These are phyloP conservation scores for Lysandra coridon DNA, from an alignment of 2,888 invertebrate genomes.

Conservation along the genomic window DNA sequence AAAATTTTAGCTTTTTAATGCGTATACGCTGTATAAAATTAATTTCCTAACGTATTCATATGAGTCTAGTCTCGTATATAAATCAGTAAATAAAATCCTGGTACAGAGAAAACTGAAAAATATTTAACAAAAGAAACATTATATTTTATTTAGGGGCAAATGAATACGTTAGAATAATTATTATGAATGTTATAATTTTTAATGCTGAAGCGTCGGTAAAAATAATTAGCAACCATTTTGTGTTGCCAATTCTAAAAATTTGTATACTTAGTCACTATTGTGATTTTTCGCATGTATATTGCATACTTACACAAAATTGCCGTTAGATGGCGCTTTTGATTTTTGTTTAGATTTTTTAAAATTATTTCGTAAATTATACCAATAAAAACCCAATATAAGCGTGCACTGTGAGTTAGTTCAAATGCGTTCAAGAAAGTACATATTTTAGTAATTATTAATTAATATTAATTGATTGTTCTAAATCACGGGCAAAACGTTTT, in stretches of 20 bases:
- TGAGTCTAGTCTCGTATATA: neutral
- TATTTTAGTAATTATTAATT: neutral
- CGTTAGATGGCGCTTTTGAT: neutral
- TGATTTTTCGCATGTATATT: neutral
- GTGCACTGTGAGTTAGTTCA: slow-evolving; percentile 20
- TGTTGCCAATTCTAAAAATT: neutral
- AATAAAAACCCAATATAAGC: slow-evolving; percentile 1
- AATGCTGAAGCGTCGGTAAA: neutral
- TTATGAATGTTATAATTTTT: neutral
- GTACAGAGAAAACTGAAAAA: neutral
- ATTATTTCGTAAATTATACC: neutral
- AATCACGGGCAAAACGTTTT: neutral
- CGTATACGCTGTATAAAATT: slow-evolving; percentile 26
- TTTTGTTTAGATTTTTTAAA: neutral
- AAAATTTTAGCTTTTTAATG: slow-evolving; percentile 47
- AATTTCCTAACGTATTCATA: neutral
- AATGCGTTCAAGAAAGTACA: slow-evolving; percentile 12
- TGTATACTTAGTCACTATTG: neutral
- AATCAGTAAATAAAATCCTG: neutral
- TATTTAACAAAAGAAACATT: neutral
- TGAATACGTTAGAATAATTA: neutral
- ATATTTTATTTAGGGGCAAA: neutral
- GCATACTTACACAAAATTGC: neutral
- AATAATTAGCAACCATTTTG: neutral
- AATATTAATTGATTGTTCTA: neutral